Evolutionary conservation across 1,140 invertebrate genomes (phyloP).

Genomic region (Hermetia illucens): DNA sequence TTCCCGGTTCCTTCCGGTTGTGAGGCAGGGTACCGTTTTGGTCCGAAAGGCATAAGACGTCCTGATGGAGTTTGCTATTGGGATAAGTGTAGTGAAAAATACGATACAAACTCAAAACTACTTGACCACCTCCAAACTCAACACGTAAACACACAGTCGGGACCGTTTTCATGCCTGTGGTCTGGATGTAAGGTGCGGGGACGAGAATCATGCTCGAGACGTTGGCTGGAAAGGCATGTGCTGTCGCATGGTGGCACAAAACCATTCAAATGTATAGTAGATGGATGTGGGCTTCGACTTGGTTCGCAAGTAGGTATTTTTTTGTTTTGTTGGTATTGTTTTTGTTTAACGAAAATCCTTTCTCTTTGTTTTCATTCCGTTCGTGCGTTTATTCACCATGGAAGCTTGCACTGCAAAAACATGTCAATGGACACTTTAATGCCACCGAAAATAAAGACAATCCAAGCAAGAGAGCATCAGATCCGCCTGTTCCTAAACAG

Average conservation of each 20-base stretch:
- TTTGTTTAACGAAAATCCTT: too few relatives aligned
- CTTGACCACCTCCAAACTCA: conserved; percentile 81
- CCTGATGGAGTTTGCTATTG: conserved; percentile 58
- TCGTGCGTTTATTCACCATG: conserved; percentile 18
- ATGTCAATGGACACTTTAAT: conserved; percentile 88
- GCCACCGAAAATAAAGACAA: conserved; percentile 41
- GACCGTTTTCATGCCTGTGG: conserved; percentile 82
- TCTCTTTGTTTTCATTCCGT: too few relatives aligned
- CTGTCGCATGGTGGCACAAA: conserved; percentile 85
- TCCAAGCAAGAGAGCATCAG: conserved; percentile 43
- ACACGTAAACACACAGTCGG: conserved; percentile 74
- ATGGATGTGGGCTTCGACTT: conserved; percentile 80
- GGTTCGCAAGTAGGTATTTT: conserved; percentile 61
- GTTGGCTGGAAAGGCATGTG: conserved; percentile 88
- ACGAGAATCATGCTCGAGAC: conserved; percentile 73
- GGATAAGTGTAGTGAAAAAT: conserved; percentile 65
- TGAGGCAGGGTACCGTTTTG: conserved; percentile 23
- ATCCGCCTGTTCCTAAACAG: conserved; percentile 50
- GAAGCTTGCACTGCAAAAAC: conserved; percentile 71
- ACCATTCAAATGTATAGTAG: conserved; percentile 89
- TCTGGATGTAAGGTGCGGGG: conserved; percentile 89
- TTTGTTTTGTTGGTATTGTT: background rate
- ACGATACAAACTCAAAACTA: conserved; percentile 62
- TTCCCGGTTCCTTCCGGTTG: conserved; percentile 40
- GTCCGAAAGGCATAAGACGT: conserved; percentile 22